Conservation (phyloP, 92 coral and sea anemone genomes). For the Metridium senile region DNA sequence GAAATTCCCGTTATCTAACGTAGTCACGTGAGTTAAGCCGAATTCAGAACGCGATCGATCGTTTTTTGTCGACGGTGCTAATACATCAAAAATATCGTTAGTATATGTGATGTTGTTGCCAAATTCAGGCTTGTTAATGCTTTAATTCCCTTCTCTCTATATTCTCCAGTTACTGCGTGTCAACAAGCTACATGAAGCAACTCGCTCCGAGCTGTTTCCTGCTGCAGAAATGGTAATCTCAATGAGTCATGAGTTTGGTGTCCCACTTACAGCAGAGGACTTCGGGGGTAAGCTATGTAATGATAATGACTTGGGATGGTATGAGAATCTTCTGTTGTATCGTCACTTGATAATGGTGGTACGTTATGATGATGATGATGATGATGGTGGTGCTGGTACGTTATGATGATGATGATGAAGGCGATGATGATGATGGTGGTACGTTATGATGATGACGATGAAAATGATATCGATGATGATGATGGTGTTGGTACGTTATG, state of each 20-base stretch:
- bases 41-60: too few species aligned
- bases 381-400: neutral
- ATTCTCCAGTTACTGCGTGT: slow-evolving; percentile 60
- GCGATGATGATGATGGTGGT: neutral
- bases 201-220: slow-evolving; percentile 82
- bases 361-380: neutral
- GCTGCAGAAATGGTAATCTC: slow-evolving; percentile 91
- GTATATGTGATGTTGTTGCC: too few species aligned
- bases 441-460: neutral
- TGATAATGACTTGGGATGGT: neutral
- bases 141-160: neutral
- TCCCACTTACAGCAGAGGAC: slow-evolving; percentile 97
- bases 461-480: neutral
- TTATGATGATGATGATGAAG: neutral
- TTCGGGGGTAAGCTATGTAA: slow-evolving; percentile 93
- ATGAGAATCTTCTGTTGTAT: neutral
- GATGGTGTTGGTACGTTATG: neutral
- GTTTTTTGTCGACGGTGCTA: too few species aligned
- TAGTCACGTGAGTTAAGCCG: too few species aligned
- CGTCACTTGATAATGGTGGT: too few species aligned
- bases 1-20: too few species aligned
- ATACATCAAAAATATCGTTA: too few species aligned
- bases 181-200: slow-evolving; percentile 80
- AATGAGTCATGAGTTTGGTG: slow-evolving; percentile 98
- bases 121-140: neutral